Evolutionary conservation across 2,797 vertebrate species (phyloP), one percentile per base, ranked within the genome.

Genomic region (Lindbergichthys nudifrons): DNA sequence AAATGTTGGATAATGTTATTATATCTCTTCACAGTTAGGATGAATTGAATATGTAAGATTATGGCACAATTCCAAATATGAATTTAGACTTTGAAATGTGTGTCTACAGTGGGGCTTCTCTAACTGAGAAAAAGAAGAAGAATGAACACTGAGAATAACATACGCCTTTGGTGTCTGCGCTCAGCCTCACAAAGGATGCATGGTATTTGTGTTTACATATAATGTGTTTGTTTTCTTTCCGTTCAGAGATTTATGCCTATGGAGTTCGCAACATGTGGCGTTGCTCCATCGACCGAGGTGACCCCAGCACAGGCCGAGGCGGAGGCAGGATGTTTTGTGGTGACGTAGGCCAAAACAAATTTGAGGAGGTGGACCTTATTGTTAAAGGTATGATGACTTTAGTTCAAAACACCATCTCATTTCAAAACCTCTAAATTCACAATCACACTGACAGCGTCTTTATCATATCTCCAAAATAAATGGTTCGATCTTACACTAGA

Each of bases 231-330:
- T 45, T 58, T 50, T 19, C 26, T 73, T 18, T 52, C 56, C 41
- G 46, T 64, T 30, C 79, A 52, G 96, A 96, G 86, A 86, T 96
- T 79, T 96, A 94, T 42, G 96, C 96, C 10, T 96, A 95, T 13
- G 96, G 96, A 0, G 95, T 95, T 62, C 94, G 96, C 53, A 96
- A 96, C 88, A 96, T 96, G 96, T 96, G 96, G 96, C 93, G 95
- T 12, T 96, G 96, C 83, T 96, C 95, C 12, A 87, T 96, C 42
- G 96, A 96, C 90, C 93, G 95, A 0, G 96, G 96, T 0, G 95
- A 96, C 74, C 77, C 90, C 0, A 3, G 47, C 13, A 94, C 94
- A 1, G 89, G 87, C 1, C 46, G 14, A 14, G 96, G 95, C 18
- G 80, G 78, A 15, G 94, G 95, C 48, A 87, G 95, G 57, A 91